Base-by-base conservation (phyloP, 2,113 vertebrate genomes). In the Panurus biarmicus region DNA sequence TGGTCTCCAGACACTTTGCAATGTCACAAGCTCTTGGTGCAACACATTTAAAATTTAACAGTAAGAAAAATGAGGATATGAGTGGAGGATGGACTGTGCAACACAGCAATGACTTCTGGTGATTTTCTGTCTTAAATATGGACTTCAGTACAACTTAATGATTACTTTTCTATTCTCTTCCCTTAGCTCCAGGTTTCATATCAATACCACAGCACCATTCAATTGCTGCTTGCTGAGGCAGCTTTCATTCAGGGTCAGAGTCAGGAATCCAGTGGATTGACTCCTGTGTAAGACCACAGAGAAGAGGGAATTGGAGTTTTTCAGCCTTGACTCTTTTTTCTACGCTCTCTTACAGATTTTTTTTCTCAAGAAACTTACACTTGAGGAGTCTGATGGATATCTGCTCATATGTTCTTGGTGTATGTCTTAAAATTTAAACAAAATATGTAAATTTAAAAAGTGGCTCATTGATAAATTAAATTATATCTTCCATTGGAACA, bases 21-120 rank as follows among this genome's bases (percentile, higher is more conserved):
- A 54, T 71, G 66, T 66, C 58, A 70, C 79, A 69, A 66, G 74
- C 15, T 91, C 77, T 93, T 82, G 61, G 71, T 85, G 36, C 20
- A 85, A 50, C 40, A 6, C 45, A 6, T 82, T 36, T 35, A 87
- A 89, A 93, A 91, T 87, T 57, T 60, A 85, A 31, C 21, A 33
- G 31, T 14, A 18, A 76, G 31, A 57, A 89, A 76, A 87, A 79
- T 17, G 10, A 72, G 36, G 62, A 8, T 50, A 28, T 24, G 17
- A 42, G 40, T 18, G 51, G 40, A 25, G 70, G n/a, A 72, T 22
- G 60, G 44, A 35, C 10, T 17, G 2, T 18, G 19, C 12, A 29
- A 40, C 17, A 21, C 24, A 33, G 11, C 33, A 60, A n/a, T 0
- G 1, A 76, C 7, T 65, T 21, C 54, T 44, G 65, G 62, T 48